Evolutionary conservation across 2,797 vertebrate genomes (phyloP).

Genomic region (Cuniculus paca): DNA sequence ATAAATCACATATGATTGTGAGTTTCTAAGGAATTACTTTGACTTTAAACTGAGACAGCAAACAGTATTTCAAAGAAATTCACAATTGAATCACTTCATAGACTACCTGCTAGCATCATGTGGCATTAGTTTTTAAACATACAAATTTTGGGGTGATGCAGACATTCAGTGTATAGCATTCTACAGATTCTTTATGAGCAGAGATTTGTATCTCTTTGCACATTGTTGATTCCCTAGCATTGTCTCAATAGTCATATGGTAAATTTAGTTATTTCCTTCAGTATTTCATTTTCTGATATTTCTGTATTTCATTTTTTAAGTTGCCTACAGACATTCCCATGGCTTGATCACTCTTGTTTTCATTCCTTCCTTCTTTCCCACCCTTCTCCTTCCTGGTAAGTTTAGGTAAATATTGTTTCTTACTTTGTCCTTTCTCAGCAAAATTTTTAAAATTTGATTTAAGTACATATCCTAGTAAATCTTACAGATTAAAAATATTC

Average conservation of each 20-base stretch:
- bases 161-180: background rate
- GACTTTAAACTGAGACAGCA: background rate
- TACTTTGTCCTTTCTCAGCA: constrained; percentile 22
- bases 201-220: background rate
- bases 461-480: background rate
- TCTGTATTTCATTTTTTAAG: background rate
- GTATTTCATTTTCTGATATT: background rate
- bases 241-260: background rate
- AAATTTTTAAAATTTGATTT: background rate
- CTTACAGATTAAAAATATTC: background rate
- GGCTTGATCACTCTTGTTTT: background rate
- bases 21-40: constrained; percentile 28
- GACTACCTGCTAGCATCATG: background rate
- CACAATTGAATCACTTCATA: background rate
- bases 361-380: background rate
- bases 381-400: background rate
- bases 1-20: background rate
- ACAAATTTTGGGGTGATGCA: background rate
- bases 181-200: background rate
- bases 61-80: background rate
- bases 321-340: background rate
- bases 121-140: background rate
- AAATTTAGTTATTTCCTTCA: background rate
- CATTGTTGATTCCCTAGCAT: background rate
- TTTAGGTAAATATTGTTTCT: background rate